These are phyloP conservation scores for Leuciscus idus DNA, from an alignment of 2,113 vertebrate species.

Conservation along the genomic window DNA sequence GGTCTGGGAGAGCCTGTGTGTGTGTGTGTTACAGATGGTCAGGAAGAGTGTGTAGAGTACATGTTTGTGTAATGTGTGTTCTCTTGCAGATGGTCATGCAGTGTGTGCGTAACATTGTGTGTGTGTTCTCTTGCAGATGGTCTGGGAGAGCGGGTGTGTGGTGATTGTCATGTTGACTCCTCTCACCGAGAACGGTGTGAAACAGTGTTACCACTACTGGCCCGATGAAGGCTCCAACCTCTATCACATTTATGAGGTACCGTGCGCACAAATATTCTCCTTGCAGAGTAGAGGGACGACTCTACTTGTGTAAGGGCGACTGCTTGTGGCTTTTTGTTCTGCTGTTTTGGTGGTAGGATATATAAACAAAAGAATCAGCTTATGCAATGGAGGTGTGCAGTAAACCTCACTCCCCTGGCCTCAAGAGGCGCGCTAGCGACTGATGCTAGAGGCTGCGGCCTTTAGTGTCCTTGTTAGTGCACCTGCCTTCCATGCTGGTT, in stretches of 20 bases:
- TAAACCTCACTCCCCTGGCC: no score
- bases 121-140: constrained; percentile 84
- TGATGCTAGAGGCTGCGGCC: no score
- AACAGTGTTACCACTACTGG: constrained; percentile 98
- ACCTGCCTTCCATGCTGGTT: no score
- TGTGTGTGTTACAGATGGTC: constrained; percentile 12
- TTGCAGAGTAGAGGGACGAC: background rate
- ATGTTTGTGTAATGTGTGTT: constrained; percentile 26
- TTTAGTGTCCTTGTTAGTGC: no score
- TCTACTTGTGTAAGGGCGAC: background rate
- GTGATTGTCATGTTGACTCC: constrained; percentile 97
- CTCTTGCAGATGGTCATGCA: constrained; percentile 17
- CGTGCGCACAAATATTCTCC: background rate
- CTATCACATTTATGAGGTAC: constrained; percentile 97
- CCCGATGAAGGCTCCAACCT: constrained; percentile 95
- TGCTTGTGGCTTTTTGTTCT: background rate
- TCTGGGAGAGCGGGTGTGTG: constrained; percentile 97
- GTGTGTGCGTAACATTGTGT: background rate
- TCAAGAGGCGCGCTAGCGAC: no score
- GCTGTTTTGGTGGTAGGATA: background rate
- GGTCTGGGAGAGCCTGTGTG: background rate
- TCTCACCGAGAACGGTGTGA: constrained; percentile 88
- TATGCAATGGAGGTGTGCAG: background rate
- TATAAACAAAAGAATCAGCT: background rate
- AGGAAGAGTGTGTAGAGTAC: background rate